These are phyloP conservation scores for Strongylocentrotus purpuratus DNA, from an alignment of 35 echinoderm and acorn worm genomes.

Conservation along the genomic window DNA sequence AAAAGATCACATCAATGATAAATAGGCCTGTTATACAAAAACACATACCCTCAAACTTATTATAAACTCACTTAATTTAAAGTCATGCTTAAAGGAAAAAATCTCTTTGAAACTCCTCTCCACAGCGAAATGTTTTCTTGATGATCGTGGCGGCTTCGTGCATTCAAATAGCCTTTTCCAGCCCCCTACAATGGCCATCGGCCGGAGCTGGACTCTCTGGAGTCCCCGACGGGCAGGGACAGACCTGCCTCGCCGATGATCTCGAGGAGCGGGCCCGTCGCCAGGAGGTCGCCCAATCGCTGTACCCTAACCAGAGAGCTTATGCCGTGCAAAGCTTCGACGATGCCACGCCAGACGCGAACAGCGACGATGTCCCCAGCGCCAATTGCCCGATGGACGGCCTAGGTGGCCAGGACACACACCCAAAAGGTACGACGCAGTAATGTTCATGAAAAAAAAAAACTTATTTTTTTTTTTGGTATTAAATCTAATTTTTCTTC, in stretches of 20 bases:
- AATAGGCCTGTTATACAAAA: no score
- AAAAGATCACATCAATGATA: no score
- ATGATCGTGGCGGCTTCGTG: not conserved
- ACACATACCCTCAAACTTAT: no score
- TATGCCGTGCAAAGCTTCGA: conserved; percentile 16
- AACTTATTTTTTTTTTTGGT: no score
- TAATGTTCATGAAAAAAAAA: no score
- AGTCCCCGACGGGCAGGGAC: not conserved
- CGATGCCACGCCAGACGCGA: not conserved
- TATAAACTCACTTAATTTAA: no score
- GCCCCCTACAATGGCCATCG: not conserved
- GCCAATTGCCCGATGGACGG: not conserved
- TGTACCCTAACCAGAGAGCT: not conserved
- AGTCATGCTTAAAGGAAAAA: no score
- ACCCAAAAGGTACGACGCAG: no score
- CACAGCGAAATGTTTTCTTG: not conserved
- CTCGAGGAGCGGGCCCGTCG: not conserved
- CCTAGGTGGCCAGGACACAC: no score
- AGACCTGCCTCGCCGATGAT: not conserved
- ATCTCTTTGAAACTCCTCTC: not conserved
- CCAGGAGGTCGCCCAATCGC: not conserved
- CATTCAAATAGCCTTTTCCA: not conserved
- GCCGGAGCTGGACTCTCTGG: not conserved
- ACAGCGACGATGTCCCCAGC: not conserved
- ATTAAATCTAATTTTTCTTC: no score